These are phyloP conservation scores for Aricia agestis DNA, from an alignment of 1,140 invertebrate genomes.

Conservation along the genomic window DNA sequence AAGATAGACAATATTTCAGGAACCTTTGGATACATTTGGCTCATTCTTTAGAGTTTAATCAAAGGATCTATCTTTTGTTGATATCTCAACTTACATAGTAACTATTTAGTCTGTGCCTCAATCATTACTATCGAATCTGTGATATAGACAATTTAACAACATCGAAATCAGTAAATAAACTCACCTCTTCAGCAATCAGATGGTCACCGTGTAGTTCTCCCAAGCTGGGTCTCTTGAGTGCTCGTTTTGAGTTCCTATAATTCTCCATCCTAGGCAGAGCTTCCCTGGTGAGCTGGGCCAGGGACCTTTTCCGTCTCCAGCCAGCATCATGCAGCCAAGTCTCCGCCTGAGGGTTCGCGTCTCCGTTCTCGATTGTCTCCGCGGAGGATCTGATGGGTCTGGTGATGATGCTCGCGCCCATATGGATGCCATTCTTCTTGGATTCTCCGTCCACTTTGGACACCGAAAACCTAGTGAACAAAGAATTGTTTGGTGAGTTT, in stretches of 20 bases:
- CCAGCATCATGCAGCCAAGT: conserved; percentile 64
- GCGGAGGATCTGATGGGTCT: conserved; percentile 50
- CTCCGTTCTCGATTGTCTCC: conserved; percentile 50
- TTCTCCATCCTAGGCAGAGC: conserved; percentile 92
- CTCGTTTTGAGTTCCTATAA: conserved; percentile 88
- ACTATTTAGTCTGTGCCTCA: no score
- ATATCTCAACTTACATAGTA: no score
- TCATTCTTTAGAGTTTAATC: no score
- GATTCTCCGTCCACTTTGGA: conserved; percentile 51
- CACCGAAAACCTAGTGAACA: conserved; percentile 48
- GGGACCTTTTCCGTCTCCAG: conserved; percentile 70
- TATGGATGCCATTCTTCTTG: conserved; percentile 68
- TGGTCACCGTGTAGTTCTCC: conserved; percentile 82
- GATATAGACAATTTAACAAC: background rate
- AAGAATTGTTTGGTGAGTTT: background rate
- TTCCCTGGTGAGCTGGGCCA: conserved; percentile 82
- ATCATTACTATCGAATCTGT: no score
- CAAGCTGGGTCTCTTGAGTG: conserved; percentile 83
- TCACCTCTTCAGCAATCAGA: conserved; percentile 63
- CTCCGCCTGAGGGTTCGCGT: conserved; percentile 41
- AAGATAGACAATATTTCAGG: no score
- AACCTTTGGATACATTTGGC: no score
- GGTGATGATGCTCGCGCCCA: conserved; percentile 63
- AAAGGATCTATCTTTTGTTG: no score
- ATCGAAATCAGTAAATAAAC: conserved; percentile 15